Conservation (phyloP, 2,113 vertebrate species). For the Eonycteris spelaea region DNA sequence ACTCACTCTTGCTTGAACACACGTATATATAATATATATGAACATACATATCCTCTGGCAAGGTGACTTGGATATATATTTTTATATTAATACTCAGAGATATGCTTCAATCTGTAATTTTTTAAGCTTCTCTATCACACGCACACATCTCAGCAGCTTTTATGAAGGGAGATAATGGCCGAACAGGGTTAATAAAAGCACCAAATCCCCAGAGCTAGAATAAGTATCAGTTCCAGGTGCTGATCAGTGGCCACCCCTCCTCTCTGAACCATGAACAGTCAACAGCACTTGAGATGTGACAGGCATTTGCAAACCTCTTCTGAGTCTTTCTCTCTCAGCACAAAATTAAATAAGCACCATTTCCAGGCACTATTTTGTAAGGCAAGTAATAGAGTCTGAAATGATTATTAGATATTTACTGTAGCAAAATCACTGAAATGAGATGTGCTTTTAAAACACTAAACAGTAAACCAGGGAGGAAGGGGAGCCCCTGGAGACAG, state of each 20-base stretch:
- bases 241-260: neutral
- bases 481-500: neutral
- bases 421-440: slow-evolving; percentile 27
- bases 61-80: neutral
- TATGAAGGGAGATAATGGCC: neutral
- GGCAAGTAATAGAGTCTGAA: slow-evolving; percentile 62
- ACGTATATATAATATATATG: neutral
- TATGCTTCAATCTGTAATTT: neutral
- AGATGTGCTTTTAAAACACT: slow-evolving; percentile 33
- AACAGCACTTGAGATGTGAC: neutral
- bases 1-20: neutral
- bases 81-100: neutral
- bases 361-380: slow-evolving; percentile 57
- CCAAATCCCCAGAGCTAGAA: neutral
- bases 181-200: neutral
- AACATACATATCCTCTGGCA: accelerated
- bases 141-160: neutral
- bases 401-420: slow-evolving; percentile 31
- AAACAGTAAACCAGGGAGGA: neutral
- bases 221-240: neutral
- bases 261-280: neutral
- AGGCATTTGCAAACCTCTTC: slow-evolving; percentile 14
- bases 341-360: slow-evolving; percentile 53
- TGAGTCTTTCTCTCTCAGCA: neutral
- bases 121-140: neutral